A percentile compares a stretch with the other conserved stretches of the same genome.
phyloP scores from a whole-genome alignment of 2,888 invertebrate genomes.

The Caenorhabditis sinica region DNA sequence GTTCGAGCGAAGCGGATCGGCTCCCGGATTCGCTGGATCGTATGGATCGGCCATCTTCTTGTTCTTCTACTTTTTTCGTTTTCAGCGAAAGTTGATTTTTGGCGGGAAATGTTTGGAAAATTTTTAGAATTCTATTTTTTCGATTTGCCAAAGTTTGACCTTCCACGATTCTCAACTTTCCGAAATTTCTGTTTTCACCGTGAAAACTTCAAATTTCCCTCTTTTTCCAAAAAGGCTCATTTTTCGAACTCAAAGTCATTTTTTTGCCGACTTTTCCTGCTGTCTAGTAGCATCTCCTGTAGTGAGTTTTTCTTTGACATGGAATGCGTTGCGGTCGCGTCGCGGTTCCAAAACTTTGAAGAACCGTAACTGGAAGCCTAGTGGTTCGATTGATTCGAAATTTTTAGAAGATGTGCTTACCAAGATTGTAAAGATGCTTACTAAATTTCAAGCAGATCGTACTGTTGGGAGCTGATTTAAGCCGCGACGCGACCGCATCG shows the following conservation, averaged over 20 bases:
- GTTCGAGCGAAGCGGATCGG: slow-evolving; percentile 32
- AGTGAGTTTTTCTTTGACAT: slow-evolving; percentile 15
- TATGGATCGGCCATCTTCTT: slow-evolving; percentile 33
- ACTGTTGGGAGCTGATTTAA: too few relatives aligned
- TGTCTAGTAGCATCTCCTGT: background rate
- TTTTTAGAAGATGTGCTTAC: too few relatives aligned
- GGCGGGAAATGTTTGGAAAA: background rate
- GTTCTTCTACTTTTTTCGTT: background rate
- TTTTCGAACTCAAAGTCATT: background rate
- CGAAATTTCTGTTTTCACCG: too few relatives aligned
- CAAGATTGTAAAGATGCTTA: too few relatives aligned
- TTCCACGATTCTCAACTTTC: too few relatives aligned
- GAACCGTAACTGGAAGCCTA: too few relatives aligned
- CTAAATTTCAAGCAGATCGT: too few relatives aligned
- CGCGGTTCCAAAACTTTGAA: too few relatives aligned
- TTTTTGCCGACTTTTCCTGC: background rate
- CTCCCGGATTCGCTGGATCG: slow-evolving; percentile 17
- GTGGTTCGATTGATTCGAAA: too few relatives aligned
- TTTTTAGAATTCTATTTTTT: background rate
- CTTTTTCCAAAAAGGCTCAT: background rate
- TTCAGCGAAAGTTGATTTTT: slow-evolving; percentile 13
- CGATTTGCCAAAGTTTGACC: too few relatives aligned
- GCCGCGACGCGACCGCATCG: too few relatives aligned
- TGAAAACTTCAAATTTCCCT: background rate
- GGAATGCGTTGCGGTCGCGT: background rate